Conservation (phyloP, 1,140 invertebrate species). For the Calosoma granatense region DNA sequence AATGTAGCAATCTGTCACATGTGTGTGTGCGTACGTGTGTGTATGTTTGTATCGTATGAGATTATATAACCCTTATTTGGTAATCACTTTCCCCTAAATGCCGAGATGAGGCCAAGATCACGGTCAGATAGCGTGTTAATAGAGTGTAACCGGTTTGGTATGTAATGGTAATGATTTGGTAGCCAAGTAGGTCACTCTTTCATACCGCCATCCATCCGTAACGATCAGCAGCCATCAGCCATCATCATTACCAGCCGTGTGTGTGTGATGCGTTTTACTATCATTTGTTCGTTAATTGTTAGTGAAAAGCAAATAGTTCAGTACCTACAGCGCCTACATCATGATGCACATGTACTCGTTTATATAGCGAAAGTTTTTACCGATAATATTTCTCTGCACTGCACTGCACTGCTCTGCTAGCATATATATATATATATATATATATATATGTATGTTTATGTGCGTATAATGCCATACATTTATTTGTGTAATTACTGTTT, state of each 20-base stretch:
- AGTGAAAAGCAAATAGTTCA: constrained; percentile 6
- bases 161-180: no score
- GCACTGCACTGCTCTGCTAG: no score
- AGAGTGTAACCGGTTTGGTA: constrained; percentile 4
- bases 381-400: no score
- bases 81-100: constrained; percentile 6
- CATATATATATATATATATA: no score
- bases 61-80: neutral
- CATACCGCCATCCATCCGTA: neutral
- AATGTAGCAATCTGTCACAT: no score
- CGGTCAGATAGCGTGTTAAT: neutral
- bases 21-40: no score
- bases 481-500: no score
- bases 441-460: no score
- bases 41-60: no score
- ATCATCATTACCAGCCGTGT: neutral
- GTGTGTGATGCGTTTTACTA: neutral
- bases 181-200: neutral
- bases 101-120: neutral
- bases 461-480: no score
- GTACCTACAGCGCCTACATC: neutral
- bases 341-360: neutral
- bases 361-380: neutral
- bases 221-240: neutral
- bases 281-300: neutral